Evolutionary conservation across 2,888 invertebrate genomes (phyloP).

Genomic region (Phymatocera aterrima): DNA sequence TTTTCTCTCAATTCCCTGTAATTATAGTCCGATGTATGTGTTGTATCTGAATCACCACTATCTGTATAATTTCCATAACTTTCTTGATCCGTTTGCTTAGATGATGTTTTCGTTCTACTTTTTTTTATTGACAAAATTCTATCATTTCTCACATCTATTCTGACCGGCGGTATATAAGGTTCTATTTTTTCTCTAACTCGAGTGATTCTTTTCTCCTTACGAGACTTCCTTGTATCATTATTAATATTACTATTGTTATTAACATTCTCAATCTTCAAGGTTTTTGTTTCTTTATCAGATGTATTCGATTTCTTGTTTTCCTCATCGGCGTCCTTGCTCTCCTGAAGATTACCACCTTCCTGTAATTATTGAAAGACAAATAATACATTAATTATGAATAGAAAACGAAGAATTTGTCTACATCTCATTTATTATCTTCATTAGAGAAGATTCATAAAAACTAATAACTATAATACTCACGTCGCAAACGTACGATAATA

Average conservation of each 20-base stretch:
- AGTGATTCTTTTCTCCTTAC: background rate
- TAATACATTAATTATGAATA: background rate
- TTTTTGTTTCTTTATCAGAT: background rate
- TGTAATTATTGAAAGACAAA: background rate
- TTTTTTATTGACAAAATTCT: constrained; percentile 16
- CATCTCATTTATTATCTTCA: too few relatives aligned
- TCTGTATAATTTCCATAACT: constrained; percentile 52
- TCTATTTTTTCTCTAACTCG: background rate
- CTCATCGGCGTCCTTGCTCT: background rate
- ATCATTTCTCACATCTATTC: background rate
- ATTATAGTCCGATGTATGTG: constrained; percentile 71
- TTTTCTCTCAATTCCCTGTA: constrained; percentile 85
- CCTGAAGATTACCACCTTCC: background rate
- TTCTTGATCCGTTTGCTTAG: constrained; percentile 12
- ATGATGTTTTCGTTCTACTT: background rate
- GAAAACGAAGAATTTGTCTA: background rate
- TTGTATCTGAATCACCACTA: constrained; percentile 57
- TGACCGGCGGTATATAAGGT: constrained; percentile 23
- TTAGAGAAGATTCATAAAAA: too few relatives aligned
- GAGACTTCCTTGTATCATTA: background rate
- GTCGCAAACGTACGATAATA: constrained; percentile 71
- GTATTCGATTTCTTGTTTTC: background rate
- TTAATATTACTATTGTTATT: constrained; percentile 41
- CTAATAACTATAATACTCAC: constrained; percentile 61
- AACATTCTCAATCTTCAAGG: constrained; percentile 47